These are phyloP conservation scores for Nephila pilipes DNA, from an alignment of 1,140 invertebrate genomes.

Conservation along the genomic window DNA sequence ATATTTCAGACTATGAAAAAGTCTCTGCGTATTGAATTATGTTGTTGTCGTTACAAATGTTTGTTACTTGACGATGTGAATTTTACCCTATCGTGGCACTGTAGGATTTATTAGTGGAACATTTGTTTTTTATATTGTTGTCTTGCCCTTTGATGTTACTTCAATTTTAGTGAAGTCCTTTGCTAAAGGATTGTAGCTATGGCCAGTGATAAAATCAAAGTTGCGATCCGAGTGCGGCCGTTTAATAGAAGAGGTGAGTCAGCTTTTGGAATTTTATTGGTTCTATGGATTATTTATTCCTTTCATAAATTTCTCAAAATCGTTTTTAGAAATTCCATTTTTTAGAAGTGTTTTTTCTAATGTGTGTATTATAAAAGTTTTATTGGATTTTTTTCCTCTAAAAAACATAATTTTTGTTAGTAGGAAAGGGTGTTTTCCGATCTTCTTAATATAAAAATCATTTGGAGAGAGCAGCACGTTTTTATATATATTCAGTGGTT, in stretches of 20 bases:
- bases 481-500: too few relatives aligned
- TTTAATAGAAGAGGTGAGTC: slow-evolving; percentile 95
- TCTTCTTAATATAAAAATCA: too few relatives aligned
- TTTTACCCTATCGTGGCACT: slow-evolving; percentile 35
- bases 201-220: slow-evolving; percentile 90
- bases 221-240: slow-evolving; percentile 96
- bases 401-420: too few relatives aligned
- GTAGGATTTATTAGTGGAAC: slow-evolving; percentile 63
- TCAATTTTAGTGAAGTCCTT: slow-evolving; percentile 52
- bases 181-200: slow-evolving; percentile 66
- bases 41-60: slow-evolving; percentile 42
- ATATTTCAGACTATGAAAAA: slow-evolving; percentile 26
- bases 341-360: too few relatives aligned
- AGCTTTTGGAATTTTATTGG: slow-evolving; percentile 28
- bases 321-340: too few relatives aligned
- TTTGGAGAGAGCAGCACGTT: too few relatives aligned
- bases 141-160: slow-evolving; percentile 53
- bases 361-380: too few relatives aligned
- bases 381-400: too few relatives aligned
- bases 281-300: background rate
- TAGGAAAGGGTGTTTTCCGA: too few relatives aligned
- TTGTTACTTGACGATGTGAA: slow-evolving; percentile 62
- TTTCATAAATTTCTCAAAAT: too few relatives aligned
- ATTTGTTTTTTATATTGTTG: slow-evolving; percentile 24
- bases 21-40: slow-evolving; percentile 26